phyloP scores from a whole-genome alignment of 2,113 vertebrate species.

The Callipepla squamata region DNA sequence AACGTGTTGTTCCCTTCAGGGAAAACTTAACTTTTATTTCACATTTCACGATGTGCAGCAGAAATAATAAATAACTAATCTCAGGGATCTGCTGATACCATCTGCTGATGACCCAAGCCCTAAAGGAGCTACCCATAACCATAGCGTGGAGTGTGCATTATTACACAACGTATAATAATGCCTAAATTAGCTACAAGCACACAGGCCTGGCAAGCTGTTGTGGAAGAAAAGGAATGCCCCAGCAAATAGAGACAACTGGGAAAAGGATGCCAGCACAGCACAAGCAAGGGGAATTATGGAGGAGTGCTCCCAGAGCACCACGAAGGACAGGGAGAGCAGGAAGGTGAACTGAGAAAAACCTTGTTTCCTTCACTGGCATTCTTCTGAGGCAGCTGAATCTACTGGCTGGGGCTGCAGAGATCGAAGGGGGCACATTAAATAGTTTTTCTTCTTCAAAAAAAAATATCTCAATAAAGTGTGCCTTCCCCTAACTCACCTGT shows the following conservation, averaged over 20 bases:
- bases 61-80: background rate
- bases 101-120: background rate
- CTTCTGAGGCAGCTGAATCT: background rate
- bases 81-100: background rate
- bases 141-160: background rate
- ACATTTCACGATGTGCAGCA: background rate
- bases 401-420: background rate
- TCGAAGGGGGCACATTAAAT: background rate
- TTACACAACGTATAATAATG: background rate
- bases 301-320: background rate
- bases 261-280: background rate
- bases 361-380: background rate
- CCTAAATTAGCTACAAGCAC: background rate
- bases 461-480: background rate
- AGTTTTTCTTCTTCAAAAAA: background rate
- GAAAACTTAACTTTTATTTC: background rate
- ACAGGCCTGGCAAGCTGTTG: background rate
- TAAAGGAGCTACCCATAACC: background rate
- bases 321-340: background rate
- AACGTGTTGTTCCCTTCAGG: rapidly evolving
- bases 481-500: background rate
- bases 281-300: background rate
- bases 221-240: background rate
- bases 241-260: background rate
- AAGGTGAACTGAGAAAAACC: background rate